Evolutionary conservation across 2,888 invertebrate genomes (phyloP).

Genomic region (Tetanocera ferruginea): DNA sequence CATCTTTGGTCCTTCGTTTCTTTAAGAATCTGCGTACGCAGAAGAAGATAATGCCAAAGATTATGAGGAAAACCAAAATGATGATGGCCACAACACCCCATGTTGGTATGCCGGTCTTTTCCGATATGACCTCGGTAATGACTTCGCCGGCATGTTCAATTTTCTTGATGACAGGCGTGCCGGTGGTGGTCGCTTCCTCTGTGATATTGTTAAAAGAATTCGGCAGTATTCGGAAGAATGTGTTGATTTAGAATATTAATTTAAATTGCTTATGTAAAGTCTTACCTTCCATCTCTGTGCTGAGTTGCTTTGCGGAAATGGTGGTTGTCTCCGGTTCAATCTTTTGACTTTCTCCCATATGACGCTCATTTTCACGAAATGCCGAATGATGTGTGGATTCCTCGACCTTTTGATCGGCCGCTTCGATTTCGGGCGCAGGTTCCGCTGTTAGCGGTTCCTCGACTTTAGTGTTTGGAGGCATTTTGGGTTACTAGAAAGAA

Average conservation of each 20-base stretch:
- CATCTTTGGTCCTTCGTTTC: conserved; percentile 92
- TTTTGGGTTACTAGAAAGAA: conserved; percentile 55
- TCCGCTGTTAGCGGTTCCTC: conserved; percentile 59
- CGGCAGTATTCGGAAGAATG: not conserved
- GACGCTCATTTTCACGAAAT: conserved; percentile 58
- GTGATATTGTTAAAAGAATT: not conserved
- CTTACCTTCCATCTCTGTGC: conserved; percentile 62
- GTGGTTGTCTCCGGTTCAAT: conserved; percentile 60
- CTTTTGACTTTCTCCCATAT: conserved; percentile 61
- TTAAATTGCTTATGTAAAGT: too few relatives aligned
- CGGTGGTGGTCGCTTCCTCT: conserved; percentile 59
- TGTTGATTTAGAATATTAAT: too few relatives aligned
- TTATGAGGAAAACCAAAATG: conserved; percentile 83
- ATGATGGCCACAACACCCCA: conserved; percentile 89
- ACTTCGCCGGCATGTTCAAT: conserved; percentile 70
- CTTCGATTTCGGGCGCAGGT: conserved; percentile 55
- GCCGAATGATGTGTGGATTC: conserved; percentile 61
- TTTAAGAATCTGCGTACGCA: conserved; percentile 94
- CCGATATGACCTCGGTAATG: conserved; percentile 75
- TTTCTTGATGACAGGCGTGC: conserved; percentile 62
- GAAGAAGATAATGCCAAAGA: conserved; percentile 90
- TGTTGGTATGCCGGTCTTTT: conserved; percentile 83
- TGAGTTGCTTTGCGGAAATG: conserved; percentile 55
- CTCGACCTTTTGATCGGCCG: conserved; percentile 60
- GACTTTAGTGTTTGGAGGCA: conserved; percentile 66